Base-by-base conservation (phyloP, 2,113 vertebrate genomes). In the Neomonachus schauinslandi region DNA sequence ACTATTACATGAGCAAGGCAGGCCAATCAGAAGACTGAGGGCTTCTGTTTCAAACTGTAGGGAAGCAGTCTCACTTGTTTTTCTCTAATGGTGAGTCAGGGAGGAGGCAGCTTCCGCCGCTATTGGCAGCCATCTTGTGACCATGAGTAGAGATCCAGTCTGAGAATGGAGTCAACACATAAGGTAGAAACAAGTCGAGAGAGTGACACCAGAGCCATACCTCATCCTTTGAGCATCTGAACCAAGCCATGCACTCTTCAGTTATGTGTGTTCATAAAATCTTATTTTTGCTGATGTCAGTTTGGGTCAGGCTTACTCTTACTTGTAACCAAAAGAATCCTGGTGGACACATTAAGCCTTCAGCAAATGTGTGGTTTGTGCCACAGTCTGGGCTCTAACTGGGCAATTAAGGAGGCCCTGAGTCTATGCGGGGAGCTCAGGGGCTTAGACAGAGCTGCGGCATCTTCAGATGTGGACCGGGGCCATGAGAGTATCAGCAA, bases 241-340 rank as follows among this genome's bases (percentile, higher is more conserved):
- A 72, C 67, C 51, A 19, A 79, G 71, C 19, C n/a, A 6, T 26
- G 59, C 0, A 1, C 21, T 61, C 65, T 63, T 39, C 21, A 87
- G 95, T 42, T 84, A 71, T 13, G n/a, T 10, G 10, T 4, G 26
- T 53, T 95, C 69, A 16, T 74, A 96, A 94, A 93, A 42, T 79
- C 79, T 76, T 51, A 15, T 65, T 93, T 79, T 93, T 63, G 82
- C 46, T 86, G 72, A 71, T 92, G 94, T 96, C 93, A 85, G 15
- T 87, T 57, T 16, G n/a, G 91, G 36, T 39, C 51, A 53, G 84
- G 65, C 72, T 97, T 49, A 77, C 22, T 21, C 24, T 83, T 72
- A 13, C 21, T 39, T 72, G 46, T 74, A 96, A 95, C 80, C 59
- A 69, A 74, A 97, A 69, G 87, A 88, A 93, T 94, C 90, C 79